Base-by-base conservation (phyloP, 2,888 invertebrate species). In the Gryllus longicercus region DNA sequence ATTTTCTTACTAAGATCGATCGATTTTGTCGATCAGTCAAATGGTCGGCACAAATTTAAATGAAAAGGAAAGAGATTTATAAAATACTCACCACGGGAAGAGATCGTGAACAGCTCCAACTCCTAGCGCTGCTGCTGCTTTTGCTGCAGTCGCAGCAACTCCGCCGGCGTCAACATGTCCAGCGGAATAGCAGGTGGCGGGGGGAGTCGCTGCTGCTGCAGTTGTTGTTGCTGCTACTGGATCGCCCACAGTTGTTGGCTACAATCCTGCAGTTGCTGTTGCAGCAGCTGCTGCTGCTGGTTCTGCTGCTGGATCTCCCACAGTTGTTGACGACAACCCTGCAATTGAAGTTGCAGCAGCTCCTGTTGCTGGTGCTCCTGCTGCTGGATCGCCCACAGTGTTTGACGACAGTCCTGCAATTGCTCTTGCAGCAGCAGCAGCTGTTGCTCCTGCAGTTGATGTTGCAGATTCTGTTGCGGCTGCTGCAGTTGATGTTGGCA, bases 211-310 rank as follows among this genome's bases (percentile, higher is more conserved):
- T 38, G 38, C 38, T 38, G 50, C 74, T 80, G 49, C 75, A 78
- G 50, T 75, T 80, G 49, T 78, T 74, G 49, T 8, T 80, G 49
- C 80, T 78, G 63, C 50, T 80, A n/a, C 78, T 78, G 38, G 25
- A 78, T n/a, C 74, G 78, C 49, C 75, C 74, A n/a, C 78, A 78
- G n/a, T 25, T 80, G 49, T 74, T 80, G 38, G 74, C 78, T 11
- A 78, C 74, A 23, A 74, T 78, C 49, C 74, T 80, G 21, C 50
- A 78, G 16, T 77, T 80, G 49, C 78, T 80, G 49, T 51, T 80
- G 11, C 50, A 74, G 49, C 78, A 78, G 74, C 21, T 80, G 49
- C 18, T 80, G 74, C 78, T 80, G n/a, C 78, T 80, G n/a, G 50
- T 80, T 74, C 50, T 11, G 21, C 78, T 74, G 50, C 18, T 79